Evolutionary conservation across 2,113 vertebrate genomes (phyloP), one percentile per base, ranked within the genome.

Genomic region (Albula goreensis): DNA sequence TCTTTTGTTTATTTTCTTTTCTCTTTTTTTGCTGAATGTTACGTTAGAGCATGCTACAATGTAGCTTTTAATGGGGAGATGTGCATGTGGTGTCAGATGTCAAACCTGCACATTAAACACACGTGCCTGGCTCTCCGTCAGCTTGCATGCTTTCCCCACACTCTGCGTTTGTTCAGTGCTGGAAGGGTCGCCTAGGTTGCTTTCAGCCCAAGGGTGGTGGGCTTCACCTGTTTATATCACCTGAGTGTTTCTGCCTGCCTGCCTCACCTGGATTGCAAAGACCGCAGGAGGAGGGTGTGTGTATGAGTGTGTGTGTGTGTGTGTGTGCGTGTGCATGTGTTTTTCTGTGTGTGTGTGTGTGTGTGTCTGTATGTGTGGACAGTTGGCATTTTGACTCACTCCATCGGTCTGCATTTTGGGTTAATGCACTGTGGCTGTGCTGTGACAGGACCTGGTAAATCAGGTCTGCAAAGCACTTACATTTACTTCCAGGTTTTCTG

Each of bases 321-420:
- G 19, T 57, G 56, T 25, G 50, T 90, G 91, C 90, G 90, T 1
- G 31, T 1, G 31, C 31, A 41, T 41, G 31, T 41, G 31, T 41
- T 41, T 41, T 41, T 41, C 31, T 41, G 31, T 41, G 31, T 41
- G 31, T 41, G 31, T 41, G 31, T 41, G 31, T 41, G 31, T 41
- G 31, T 41, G 31, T 41, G 31, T 41, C 31, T 41, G 31, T 41
- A 41, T 41, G 31, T 41, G 31, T 0, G 31, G 31, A 41, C 31
- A 41, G 31, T 41, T 91, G 90, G 66, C 92, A 94, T 95, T 95
- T 95, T 95, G 92, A 94, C 94, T 95, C 92, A 94, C 95, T 94
- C 93, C 78, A 86, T 66, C 85, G 90, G 84, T 90, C 89, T 53
- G 53, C 74, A 83, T 86, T n/a, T 8, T 78, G 83, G 53, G 10